Evolutionary conservation across 2,113 vertebrate species (phyloP), one percentile per base, ranked within the genome.

Genomic region (Falcunculus frontatus): DNA sequence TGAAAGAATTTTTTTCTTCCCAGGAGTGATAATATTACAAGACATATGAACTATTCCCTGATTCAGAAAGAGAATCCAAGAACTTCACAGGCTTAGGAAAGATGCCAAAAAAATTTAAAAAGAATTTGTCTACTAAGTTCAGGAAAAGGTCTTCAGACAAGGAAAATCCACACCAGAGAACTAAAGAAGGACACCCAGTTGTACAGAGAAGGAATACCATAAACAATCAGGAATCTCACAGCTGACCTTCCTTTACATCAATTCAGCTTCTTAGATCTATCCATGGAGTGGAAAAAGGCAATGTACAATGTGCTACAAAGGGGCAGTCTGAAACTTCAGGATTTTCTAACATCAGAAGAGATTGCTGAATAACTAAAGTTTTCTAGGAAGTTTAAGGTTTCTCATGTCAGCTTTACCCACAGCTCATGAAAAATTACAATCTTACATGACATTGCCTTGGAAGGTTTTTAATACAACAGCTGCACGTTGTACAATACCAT

Each of bases 91-190:
- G 59, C 33, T 62, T 55, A 74, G 75, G 84, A 95, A 74, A 89
- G 72, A 80, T 30, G 90, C 78, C 95, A 93, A 63, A 93, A 92
- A 94, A 91, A 59, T 39, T 47, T 84, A 4, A 89, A 76, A 94
- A 90, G 30, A 78, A 79, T 90, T 83, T 84, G n/a, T 85, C 89
- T 62, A 41, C n/a, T 37, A 86, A 95, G 87, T 94, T 96, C 92
- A 96, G 32, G 64, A 91, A 83, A 77, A 87, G 84, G 89, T 91
- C 89, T 93, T 83, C 87, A 95, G 93, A 94, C 90, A 97, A 91
- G 75, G 59, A 86, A 95, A 94, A 85, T 73, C 85, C 68, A 90
- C 30, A 67, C 44, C 41, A 94, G 50, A 74, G 59, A 89, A 79
- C 42, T 83, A 53, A 68, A 87, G 91, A 6, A 82, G 63, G 56